These are phyloP conservation scores for Polypterus bichir DNA, from an alignment of 2,113 vertebrate genomes.

Conservation along the genomic window DNA sequence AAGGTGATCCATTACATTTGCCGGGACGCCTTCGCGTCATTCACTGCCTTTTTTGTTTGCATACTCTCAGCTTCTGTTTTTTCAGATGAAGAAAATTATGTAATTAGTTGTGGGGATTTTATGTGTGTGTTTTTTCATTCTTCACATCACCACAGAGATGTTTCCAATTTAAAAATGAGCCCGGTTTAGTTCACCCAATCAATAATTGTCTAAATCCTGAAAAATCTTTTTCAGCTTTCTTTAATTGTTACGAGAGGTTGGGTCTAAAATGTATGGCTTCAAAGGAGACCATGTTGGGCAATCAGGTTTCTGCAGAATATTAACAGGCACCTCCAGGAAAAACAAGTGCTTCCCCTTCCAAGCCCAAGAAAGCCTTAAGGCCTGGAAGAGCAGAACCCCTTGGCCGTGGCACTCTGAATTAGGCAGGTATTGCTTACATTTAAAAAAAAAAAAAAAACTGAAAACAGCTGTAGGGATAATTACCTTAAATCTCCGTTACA, in stretches of 20 bases:
- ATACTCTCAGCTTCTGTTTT: slow-evolving; percentile 68
- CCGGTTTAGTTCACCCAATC: slow-evolving; percentile 55
- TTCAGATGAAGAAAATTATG: slow-evolving; percentile 91
- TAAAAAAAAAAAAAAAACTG: slow-evolving; percentile 87
- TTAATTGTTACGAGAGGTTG: slow-evolving; percentile 74
- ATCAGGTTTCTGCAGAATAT: slow-evolving; percentile 56
- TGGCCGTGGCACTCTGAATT: slow-evolving; percentile 78
- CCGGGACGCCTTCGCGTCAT: slow-evolving; percentile 30
- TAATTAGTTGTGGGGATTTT: slow-evolving; percentile 77
- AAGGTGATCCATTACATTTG: slow-evolving; percentile 5
- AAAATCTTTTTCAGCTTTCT: slow-evolving; percentile 60
- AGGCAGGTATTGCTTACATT: slow-evolving; percentile 88
- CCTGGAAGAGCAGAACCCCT: slow-evolving; percentile 64
- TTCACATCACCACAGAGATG: slow-evolving; percentile 55
- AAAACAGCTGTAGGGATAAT: slow-evolving; percentile 83
- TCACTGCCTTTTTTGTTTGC: slow-evolving; percentile 45
- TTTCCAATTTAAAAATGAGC: slow-evolving; percentile 69
- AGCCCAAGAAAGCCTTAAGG: slow-evolving; percentile 70
- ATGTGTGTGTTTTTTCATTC: slow-evolving; percentile 31
- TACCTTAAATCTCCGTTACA: slow-evolving; percentile 85
- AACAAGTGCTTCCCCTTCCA: slow-evolving; percentile 76
- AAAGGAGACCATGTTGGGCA: slow-evolving; percentile 41
- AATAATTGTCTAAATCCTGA: slow-evolving; percentile 60
- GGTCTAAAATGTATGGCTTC: slow-evolving; percentile 49
- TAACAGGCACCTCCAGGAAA: slow-evolving; percentile 62